Conservation (phyloP, 2,113 vertebrate genomes). For the Cyprinodon variegatus region DNA sequence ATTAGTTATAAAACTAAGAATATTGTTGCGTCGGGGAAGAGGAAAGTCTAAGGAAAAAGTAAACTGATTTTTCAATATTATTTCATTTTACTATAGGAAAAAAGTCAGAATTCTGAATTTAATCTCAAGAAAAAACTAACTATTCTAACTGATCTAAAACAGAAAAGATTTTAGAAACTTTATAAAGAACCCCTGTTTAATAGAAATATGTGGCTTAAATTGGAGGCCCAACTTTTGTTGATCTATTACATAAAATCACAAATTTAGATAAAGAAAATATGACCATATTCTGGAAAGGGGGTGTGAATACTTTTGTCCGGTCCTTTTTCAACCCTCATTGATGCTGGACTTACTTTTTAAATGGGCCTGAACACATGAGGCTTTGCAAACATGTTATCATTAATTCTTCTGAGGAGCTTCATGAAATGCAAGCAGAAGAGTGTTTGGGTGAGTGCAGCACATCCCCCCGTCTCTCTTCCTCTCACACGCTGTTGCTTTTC, state of each 20-base stretch:
- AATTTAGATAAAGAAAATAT: background rate
- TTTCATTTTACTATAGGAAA: no score
- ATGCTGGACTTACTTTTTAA: background rate
- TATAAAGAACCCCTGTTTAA: background rate
- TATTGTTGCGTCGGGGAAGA: no score
- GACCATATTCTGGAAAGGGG: background rate
- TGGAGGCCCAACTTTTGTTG: background rate
- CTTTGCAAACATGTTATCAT: background rate
- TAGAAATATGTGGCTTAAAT: background rate
- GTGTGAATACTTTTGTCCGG: background rate
- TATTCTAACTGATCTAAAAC: background rate
- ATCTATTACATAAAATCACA: background rate
- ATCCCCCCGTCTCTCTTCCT: conserved; percentile 21
- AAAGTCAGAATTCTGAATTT: no score
- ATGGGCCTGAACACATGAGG: background rate
- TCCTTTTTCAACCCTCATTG: background rate
- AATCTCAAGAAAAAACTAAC: no score
- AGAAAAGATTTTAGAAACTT: background rate
- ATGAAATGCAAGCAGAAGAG: conserved; percentile 41
- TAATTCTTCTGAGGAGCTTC: background rate
- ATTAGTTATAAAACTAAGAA: no score
- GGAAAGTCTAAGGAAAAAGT: no score
- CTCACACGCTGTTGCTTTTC: conserved; percentile 12
- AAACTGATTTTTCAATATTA: no score
- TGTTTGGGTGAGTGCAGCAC: conserved; percentile 12